Percentiles rank a stretch among this genome's conserved stretches.
These are phyloP conservation scores for Ochropleura leucogaster DNA, from an alignment of 2,888 invertebrate species.

Conservation along the genomic window DNA sequence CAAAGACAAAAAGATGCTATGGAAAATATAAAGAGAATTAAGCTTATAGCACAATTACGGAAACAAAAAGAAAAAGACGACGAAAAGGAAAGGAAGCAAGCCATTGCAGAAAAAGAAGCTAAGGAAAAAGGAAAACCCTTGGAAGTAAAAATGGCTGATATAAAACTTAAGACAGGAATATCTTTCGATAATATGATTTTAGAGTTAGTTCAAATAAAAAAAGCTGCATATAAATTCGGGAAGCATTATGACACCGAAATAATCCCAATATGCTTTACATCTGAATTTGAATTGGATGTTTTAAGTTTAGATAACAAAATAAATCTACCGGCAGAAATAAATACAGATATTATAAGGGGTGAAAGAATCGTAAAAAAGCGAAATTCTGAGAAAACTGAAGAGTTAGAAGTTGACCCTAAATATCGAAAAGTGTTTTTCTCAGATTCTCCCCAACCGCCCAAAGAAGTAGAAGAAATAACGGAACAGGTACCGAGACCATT, in stretches of 20 bases:
- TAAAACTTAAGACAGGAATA: conserved; percentile 57
- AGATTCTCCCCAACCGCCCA: not conserved
- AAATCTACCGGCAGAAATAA: conserved; percentile 16
- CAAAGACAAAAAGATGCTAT: not conserved
- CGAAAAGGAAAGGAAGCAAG: conserved; percentile 14
- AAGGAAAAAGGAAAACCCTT: not conserved
- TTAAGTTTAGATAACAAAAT: conserved; percentile 21
- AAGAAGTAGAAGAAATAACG: not conserved
- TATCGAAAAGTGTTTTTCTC: conserved; percentile 68
- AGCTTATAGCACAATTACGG: not conserved
- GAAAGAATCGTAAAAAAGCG: conserved; percentile 72
- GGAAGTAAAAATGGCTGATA: conserved; percentile 63
- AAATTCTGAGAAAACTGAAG: conserved; percentile 49
- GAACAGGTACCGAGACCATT: not conserved
- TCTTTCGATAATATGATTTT: conserved; percentile 68
- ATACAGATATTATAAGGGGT: conserved; percentile 75
- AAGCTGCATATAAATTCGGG: conserved; percentile 47
- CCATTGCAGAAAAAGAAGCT: not conserved
- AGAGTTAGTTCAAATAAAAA: conserved; percentile 70
- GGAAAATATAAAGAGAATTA: not conserved
- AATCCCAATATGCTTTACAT: conserved; percentile 32
- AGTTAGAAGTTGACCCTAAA: conserved; percentile 61
- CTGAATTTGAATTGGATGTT: conserved; percentile 43
- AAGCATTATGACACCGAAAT: not conserved
- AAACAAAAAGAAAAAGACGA: conserved; percentile 15